Percentiles rank a stretch among this genome's conserved stretches.
phyloP scores from a whole-genome alignment of 2,888 invertebrate genomes.

The Blomia tropicalis region DNA sequence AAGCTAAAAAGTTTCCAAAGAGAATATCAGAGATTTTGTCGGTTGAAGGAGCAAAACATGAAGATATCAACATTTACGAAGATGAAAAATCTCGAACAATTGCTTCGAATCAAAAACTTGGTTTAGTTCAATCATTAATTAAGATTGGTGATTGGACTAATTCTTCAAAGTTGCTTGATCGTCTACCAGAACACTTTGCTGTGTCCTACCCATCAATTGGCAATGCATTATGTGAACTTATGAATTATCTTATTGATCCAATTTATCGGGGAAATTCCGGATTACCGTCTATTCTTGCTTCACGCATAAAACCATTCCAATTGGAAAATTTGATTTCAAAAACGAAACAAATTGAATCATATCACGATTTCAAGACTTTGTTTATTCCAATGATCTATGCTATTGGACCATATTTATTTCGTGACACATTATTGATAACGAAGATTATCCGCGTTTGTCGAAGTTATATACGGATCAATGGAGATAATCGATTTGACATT shows the following conservation, averaged over 20 bases:
- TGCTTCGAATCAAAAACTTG: conserved; percentile 76
- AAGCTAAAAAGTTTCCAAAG: conserved; percentile 70
- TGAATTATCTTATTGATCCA: conserved; percentile 69
- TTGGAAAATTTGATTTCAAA: neutral
- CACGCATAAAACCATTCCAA: conserved; percentile 24
- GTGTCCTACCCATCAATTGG: conserved; percentile 63
- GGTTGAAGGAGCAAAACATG: conserved; percentile 29
- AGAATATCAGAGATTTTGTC: conserved; percentile 56
- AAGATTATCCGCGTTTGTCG: conserved; percentile 50
- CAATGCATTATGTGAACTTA: conserved; percentile 55
- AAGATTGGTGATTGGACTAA: conserved; percentile 78
- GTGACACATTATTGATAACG: conserved; percentile 73
- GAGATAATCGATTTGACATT: conserved; percentile 56
- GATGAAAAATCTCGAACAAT: conserved; percentile 13
- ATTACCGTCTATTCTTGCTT: conserved; percentile 42
- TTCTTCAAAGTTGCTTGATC: conserved; percentile 58
- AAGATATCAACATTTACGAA: conserved; percentile 27
- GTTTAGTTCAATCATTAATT: conserved; percentile 71
- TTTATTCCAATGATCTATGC: conserved; percentile 69
- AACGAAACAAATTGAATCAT: conserved; percentile 47
- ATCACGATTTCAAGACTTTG: conserved; percentile 53
- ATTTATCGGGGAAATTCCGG: conserved; percentile 63
- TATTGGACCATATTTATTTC: conserved; percentile 70
- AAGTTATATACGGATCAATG: conserved; percentile 36
- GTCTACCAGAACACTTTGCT: conserved; percentile 62